Base-by-base conservation (phyloP, 2,797 vertebrate species). In the Sebastes cheni region DNA sequence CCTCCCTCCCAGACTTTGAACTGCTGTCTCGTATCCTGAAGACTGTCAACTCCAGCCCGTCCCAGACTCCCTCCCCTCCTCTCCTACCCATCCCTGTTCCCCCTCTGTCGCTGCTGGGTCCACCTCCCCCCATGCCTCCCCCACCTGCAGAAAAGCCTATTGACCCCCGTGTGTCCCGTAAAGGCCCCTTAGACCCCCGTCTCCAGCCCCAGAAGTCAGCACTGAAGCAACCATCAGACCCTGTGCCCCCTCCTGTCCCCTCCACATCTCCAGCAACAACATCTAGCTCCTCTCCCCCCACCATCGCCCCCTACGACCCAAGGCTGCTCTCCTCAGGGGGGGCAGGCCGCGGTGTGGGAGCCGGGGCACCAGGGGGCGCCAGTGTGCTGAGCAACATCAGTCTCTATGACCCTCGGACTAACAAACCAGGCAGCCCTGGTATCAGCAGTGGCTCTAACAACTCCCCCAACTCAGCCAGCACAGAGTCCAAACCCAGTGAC, bases 1-100 rank as follows among this genome's bases (percentile, higher is more conserved):
- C 95, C 0, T 89, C 96, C 0, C 92, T 99, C n/a, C 98, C 98
- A 0, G 97, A 99, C 87, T 98, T 99, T 70, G 97, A 98, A 91
- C 95, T 99, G 7, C 93, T 99, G 1, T 98, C 98, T 1, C 95
- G 97, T 11, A 98, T 99, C 42, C 90, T 99, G 39, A 97, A 99
- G 89, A 98, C 97, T 0, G 97, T 98, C 32, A 97, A 93, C 0
- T 95, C 96, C 34, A 78, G 96, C 71, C 86, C 95, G 0, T 88
- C 94, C 64, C 93, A 93, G 77, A 85, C 81, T 6, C 69, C 90
- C 9, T 91, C 91, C n/a, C 34, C 91, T 88, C 29, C 92, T 81
- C 87, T 39, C 67, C 16, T 84, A 7, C 71, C 86, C 3, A 2
- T 14, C 66, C 91, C 23, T 67, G 61, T 77, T 6, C 50, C 87